These are phyloP conservation scores for Setophaga petechia DNA, from an alignment of 2,113 vertebrate genomes.

Conservation along the genomic window DNA sequence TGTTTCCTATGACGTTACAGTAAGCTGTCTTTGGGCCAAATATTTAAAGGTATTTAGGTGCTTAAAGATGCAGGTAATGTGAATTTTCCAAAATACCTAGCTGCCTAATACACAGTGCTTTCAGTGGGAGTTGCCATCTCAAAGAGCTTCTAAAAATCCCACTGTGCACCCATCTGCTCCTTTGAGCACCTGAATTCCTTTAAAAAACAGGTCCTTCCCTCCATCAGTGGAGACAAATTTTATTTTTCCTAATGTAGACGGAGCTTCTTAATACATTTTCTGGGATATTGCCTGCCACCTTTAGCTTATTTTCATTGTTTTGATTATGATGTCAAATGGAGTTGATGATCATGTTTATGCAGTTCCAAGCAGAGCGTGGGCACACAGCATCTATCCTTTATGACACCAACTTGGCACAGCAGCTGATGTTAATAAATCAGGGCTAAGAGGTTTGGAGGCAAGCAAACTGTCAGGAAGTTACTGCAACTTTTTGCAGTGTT, in stretches of 20 bases:
- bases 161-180: slow-evolving; percentile 62
- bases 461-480: slow-evolving; percentile 10
- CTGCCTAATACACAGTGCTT: slow-evolving; percentile 49
- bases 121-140: slow-evolving; percentile 60
- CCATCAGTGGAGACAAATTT: not conserved
- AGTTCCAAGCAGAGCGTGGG: slow-evolving; percentile 8
- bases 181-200: slow-evolving; percentile 49
- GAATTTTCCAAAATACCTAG: slow-evolving; percentile 61
- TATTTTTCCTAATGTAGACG: not conserved
- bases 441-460: slow-evolving; percentile 43
- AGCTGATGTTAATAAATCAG: slow-evolving; percentile 50
- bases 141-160: slow-evolving; percentile 65
- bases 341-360: slow-evolving; percentile 41
- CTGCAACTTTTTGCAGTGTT: not conserved
- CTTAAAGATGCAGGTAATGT: slow-evolving; percentile 69
- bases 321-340: slow-evolving; percentile 57
- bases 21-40: slow-evolving; percentile 61
- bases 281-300: not conserved
- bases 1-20: slow-evolving; percentile 41
- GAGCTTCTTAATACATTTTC: not conserved
- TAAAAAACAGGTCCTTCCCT: slow-evolving; percentile 19
- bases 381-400: slow-evolving; percentile 19
- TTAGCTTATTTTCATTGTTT: slow-evolving; percentile 60
- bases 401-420: slow-evolving; percentile 6
- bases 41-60: slow-evolving; percentile 71